These are phyloP conservation scores for Meteorus cinctellus DNA, from an alignment of 2,888 invertebrate genomes.

Conservation along the genomic window DNA sequence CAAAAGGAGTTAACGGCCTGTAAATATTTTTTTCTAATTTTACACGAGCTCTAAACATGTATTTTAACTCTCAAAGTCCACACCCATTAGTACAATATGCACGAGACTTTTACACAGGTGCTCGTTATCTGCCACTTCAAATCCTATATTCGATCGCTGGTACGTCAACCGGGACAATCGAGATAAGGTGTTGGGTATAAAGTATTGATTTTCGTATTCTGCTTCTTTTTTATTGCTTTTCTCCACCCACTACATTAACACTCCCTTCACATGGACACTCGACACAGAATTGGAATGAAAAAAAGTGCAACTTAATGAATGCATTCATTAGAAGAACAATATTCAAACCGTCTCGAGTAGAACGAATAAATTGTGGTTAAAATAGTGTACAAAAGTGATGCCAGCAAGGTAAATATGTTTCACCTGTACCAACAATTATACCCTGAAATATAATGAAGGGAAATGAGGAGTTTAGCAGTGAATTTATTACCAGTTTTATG, in stretches of 20 bases:
- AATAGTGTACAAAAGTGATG: not conserved
- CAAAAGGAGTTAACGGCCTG: slow-evolving; percentile 24
- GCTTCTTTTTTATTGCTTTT: slow-evolving; percentile 29
- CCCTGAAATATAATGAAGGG: too few species aligned
- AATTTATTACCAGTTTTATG: not conserved
- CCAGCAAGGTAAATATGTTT: not conserved
- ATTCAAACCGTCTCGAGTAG: not conserved
- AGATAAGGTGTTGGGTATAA: slow-evolving; percentile 56
- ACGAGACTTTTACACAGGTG: slow-evolving; percentile 19
- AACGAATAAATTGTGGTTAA: not conserved
- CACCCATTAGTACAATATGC: slow-evolving; percentile 27
- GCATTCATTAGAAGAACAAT: not conserved
- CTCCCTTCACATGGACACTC: not conserved
- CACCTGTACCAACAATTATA: too few species aligned
- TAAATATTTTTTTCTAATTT: slow-evolving; percentile 41
- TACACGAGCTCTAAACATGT: not conserved
- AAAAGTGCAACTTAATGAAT: not conserved
- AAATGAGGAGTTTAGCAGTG: too few species aligned
- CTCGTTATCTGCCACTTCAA: slow-evolving; percentile 53
- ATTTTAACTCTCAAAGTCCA: slow-evolving; percentile 17
- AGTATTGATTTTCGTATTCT: slow-evolving; percentile 55
- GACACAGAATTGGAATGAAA: not conserved
- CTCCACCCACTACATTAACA: not conserved
- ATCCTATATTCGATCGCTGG: slow-evolving; percentile 43
- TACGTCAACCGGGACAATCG: slow-evolving; percentile 55